Evolutionary conservation across 2,888 invertebrate species (phyloP).

Genomic region (Stenichneumon culpator): DNA sequence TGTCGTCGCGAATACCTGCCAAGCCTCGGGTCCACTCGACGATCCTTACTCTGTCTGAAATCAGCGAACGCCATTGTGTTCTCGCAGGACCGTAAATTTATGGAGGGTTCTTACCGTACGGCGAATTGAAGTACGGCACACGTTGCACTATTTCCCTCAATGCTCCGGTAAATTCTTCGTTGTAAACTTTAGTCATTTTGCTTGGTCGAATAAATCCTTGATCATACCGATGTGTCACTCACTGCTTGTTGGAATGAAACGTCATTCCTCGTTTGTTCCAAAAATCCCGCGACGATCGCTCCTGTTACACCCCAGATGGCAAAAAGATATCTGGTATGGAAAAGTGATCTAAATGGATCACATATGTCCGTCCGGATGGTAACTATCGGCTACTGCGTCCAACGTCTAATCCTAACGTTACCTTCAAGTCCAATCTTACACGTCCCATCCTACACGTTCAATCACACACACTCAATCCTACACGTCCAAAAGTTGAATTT

Average conservation of each 20-base stretch:
- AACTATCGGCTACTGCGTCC: no score
- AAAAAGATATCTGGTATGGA: no score
- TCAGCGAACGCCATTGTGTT: neutral
- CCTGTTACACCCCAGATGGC: neutral
- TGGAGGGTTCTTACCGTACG: slow-evolving; percentile 71
- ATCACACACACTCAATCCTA: no score
- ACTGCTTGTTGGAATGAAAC: neutral
- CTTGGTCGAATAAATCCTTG: neutral
- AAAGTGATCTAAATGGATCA: no score
- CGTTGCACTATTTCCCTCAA: slow-evolving; percentile 77
- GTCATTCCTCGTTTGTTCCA: slow-evolving; percentile 3
- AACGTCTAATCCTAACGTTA: no score
- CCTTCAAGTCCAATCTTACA: no score
- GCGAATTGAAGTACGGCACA: slow-evolving; percentile 74
- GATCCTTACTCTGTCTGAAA: slow-evolving; percentile 86
- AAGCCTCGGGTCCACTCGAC: slow-evolving; percentile 87
- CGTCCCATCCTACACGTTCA: no score
- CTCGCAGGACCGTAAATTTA: no score
- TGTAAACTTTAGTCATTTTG: slow-evolving; percentile 74
- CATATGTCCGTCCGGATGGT: no score
- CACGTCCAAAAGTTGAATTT: no score
- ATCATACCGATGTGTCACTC: neutral
- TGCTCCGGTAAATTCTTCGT: slow-evolving; percentile 77
- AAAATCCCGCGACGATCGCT: neutral
- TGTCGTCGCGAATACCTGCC: slow-evolving; percentile 84